Percentiles rank a stretch among this genome's conserved stretches.
Evolutionary conservation across 2,797 vertebrate species (phyloP).

Genomic region (Leptodactylus fallax): DNA sequence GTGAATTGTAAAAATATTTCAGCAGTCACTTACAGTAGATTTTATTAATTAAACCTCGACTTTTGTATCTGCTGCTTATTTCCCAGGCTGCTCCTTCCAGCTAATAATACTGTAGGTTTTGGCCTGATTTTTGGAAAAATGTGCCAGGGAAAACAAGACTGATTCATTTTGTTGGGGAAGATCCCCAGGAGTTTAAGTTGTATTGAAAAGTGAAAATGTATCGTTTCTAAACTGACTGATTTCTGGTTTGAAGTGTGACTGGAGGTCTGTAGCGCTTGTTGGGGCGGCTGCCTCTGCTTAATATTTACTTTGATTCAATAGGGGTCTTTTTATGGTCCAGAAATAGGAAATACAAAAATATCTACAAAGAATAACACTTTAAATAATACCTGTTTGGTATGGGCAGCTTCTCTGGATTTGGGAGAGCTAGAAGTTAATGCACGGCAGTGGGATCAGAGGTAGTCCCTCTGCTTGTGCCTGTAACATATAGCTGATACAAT

Average conservation of each 20-base stretch:
- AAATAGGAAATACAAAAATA: background rate
- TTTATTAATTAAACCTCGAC: conserved; percentile 53
- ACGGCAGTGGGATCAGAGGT: too few species aligned
- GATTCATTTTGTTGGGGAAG: conserved; percentile 37
- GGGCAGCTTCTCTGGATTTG: background rate
- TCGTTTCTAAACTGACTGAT: background rate
- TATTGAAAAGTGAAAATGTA: conserved; percentile 27
- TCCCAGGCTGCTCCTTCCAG: conserved; percentile 45
- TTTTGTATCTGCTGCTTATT: conserved; percentile 54
- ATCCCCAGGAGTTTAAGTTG: conserved; percentile 38
- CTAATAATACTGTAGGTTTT: conserved; percentile 59
- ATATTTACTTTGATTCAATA: background rate
- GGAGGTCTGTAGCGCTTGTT: background rate
- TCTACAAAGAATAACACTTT: background rate
- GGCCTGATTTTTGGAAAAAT: background rate
- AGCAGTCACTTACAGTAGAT: conserved; percentile 55
- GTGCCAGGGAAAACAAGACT: conserved; percentile 54
- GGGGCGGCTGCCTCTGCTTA: too few species aligned
- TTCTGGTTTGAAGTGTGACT: conserved; percentile 23
- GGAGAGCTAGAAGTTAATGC: background rate
- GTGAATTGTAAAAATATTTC: conserved; percentile 49
- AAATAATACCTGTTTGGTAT: background rate
- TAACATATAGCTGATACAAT: too few species aligned
- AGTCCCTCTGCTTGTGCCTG: too few species aligned
- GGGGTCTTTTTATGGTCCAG: background rate